Base-by-base conservation (phyloP, 2,113 vertebrate genomes). In the Excalfactoria chinensis region DNA sequence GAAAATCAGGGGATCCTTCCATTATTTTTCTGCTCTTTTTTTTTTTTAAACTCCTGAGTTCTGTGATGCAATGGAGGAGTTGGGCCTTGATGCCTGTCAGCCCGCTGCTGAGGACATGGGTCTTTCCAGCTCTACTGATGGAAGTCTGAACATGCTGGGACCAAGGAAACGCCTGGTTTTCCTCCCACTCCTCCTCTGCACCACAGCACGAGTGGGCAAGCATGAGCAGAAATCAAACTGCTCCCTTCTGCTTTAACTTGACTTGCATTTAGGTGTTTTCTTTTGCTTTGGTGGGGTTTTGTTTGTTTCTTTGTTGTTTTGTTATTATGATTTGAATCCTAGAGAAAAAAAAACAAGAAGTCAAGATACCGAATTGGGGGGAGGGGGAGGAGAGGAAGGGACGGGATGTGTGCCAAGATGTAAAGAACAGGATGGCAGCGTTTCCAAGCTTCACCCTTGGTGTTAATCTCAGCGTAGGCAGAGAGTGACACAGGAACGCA, bases 401-500 rank as follows among this genome's bases (percentile, higher is more conserved):
- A 7, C 5, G 15, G 26, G 6, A 5, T 35, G 35, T 30, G 44
- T 32, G 60, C 46, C 37, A 55, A 74, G 66, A 20, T n/a, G 48
- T 14, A 30, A 72, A 37, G 78, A 79, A 17, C 17, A 26, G 0
- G 2, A 41, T 86, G 62, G 49, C 62, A 17, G 48, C 15, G 2
- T 23, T 48, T 66, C 35, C 37, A 4, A 20, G 40, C 5, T 35
- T 56, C 23, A 2, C 30, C 60, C 11, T 22, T 75, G 73, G 43
- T 15, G 56, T 70, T n/a, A 26, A 44, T 46, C 35, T 21, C 0
- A 0, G 19, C 0, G 1, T 58, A 51, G n/a, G 49, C 84, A 66
- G 64, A 53, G 78, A 62, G 62, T 53, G 35, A 58, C 59, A 17
- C 6, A 17, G 43, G 59, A 43, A 67, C 7, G 1, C 2, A n/a